phyloP scores from a whole-genome alignment of 2,797 vertebrate species.

The Microctenopoma steveboyesi region DNA sequence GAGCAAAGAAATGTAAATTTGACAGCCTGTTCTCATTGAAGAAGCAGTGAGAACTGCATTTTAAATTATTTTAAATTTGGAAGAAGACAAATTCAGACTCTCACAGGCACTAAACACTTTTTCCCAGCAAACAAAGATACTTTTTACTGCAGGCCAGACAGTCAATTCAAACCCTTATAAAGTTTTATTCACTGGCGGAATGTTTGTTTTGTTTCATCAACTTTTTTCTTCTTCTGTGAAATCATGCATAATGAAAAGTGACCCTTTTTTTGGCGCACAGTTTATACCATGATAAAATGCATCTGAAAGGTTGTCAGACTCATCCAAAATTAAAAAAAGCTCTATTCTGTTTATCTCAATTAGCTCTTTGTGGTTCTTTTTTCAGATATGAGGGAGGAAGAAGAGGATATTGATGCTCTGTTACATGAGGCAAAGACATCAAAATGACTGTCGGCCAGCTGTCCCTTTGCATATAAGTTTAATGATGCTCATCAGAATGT shows the following conservation, averaged over 20 bases:
- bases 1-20: slow-evolving; percentile 46
- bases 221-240: slow-evolving; percentile 41
- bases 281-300: slow-evolving; percentile 33
- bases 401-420: slow-evolving; percentile 56
- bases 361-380: slow-evolving; percentile 33
- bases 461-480: slow-evolving; percentile 79
- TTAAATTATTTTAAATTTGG: slow-evolving; percentile 42
- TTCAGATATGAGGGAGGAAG: slow-evolving; percentile 25
- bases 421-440: slow-evolving; percentile 67
- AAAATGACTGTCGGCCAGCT: slow-evolving; percentile 67
- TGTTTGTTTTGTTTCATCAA: slow-evolving; percentile 51
- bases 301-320: slow-evolving; percentile 42
- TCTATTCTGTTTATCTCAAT: slow-evolving; percentile 51
- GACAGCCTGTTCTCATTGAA: slow-evolving; percentile 9
- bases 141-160: slow-evolving; percentile 42
- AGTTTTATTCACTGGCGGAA: slow-evolving; percentile 44
- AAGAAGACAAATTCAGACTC: slow-evolving; percentile 49
- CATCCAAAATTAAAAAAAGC: slow-evolving; percentile 33
- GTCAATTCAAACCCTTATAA: slow-evolving; percentile 31
- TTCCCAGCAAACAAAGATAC: slow-evolving; percentile 47
- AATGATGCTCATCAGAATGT: slow-evolving; percentile 70
- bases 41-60: slow-evolving; percentile 26
- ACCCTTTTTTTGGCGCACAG: slow-evolving; percentile 32
- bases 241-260: slow-evolving; percentile 55
- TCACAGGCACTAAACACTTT: slow-evolving; percentile 22